phyloP scores from a whole-genome alignment of 2,888 invertebrate species.

The Eilema sororculum region DNA sequence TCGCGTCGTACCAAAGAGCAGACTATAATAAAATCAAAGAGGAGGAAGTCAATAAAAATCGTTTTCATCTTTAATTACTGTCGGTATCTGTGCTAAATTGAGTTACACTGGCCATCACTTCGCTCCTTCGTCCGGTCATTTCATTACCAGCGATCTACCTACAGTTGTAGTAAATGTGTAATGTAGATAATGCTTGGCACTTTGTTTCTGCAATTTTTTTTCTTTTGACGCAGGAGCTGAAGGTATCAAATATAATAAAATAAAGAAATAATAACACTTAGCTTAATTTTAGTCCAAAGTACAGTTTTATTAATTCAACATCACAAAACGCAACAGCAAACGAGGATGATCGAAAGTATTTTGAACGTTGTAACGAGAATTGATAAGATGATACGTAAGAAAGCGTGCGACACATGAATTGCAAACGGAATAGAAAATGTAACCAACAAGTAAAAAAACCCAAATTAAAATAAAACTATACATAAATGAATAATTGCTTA shows the following conservation, averaged over 20 bases:
- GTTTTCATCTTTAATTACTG: conserved; percentile 37
- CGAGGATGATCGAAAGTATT: no score
- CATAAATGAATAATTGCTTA: not conserved
- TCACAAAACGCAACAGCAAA: no score
- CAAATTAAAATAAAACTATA: not conserved
- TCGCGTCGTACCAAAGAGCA: conserved; percentile 15
- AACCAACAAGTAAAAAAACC: not conserved
- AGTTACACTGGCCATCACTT: conserved; percentile 40
- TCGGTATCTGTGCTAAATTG: conserved; percentile 39
- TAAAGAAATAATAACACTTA: no score
- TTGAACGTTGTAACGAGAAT: no score
- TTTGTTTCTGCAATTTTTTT: not conserved
- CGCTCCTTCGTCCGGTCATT: conserved; percentile 9
- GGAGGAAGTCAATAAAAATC: conserved; percentile 40
- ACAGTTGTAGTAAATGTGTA: no score
- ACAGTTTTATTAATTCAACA: no score
- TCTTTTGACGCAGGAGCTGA: no score
- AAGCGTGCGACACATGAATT: no score
- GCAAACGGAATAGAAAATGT: no score
- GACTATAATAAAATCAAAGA: conserved; percentile 31
- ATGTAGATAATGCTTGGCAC: not conserved
- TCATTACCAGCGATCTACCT: not conserved
- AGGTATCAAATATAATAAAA: no score
- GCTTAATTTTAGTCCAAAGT: no score
- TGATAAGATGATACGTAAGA: no score